Percentiles rank a stretch among this genome's conserved stretches.
phyloP scores from a whole-genome alignment of 2,888 invertebrate genomes.

The Crossocerus cetratus region DNA sequence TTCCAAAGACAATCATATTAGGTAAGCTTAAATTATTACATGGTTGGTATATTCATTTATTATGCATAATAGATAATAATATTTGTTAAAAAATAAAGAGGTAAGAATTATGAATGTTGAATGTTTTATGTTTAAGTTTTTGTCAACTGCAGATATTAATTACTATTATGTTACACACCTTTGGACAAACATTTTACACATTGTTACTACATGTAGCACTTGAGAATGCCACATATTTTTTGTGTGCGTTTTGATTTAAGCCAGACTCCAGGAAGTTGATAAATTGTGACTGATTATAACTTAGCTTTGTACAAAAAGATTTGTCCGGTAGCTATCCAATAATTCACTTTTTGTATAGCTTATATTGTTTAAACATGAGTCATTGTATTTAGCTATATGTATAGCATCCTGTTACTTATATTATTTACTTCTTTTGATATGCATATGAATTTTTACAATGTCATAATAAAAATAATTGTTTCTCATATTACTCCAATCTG shows the following conservation, averaged over 20 bases:
- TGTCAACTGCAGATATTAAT: too few species aligned
- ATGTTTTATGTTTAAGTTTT: too few species aligned
- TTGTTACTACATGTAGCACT: constrained; percentile 18
- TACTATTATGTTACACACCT: too few species aligned
- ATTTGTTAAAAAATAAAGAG: not conserved
- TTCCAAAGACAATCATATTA: not conserved
- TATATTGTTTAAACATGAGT: constrained; percentile 14
- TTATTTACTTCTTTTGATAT: too few species aligned
- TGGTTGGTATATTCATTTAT: not conserved
- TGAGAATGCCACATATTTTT: constrained; percentile 5
- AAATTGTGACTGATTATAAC: constrained; percentile 19
- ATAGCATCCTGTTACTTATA: too few species aligned
- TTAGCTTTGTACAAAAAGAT: constrained; percentile 24
- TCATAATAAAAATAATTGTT: too few species aligned
- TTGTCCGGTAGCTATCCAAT: not conserved
- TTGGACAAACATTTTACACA: too few species aligned
- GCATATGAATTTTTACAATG: too few species aligned
- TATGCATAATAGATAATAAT: not conserved
- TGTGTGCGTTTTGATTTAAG: constrained; percentile 16
- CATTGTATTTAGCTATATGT: too few species aligned
- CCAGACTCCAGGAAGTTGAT: constrained; percentile 34
- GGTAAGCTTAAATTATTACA: not conserved
- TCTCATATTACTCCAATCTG: constrained; percentile 9
- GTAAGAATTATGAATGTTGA: too few species aligned
- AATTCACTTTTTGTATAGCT: constrained; percentile 16